Conservation (phyloP, 37 sponge, comb jelly and placozoan species). For the Cladorhizidae sp. region DNA sequence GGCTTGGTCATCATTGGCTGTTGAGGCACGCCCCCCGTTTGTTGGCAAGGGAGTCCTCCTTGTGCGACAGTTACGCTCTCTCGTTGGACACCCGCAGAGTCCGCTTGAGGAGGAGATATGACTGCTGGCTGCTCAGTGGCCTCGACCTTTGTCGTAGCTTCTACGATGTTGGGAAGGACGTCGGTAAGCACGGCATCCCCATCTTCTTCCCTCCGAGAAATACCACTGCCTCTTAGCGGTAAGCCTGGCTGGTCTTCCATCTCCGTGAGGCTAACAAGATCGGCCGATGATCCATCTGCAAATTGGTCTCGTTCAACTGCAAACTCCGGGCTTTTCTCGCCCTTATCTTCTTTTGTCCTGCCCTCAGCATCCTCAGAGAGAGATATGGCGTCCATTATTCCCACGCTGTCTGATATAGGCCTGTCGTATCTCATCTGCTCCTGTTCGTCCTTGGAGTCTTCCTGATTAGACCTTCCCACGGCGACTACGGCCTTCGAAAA, state of each 20-base stretch:
- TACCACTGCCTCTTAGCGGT: neutral
- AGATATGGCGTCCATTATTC: slow-evolving; percentile 14
- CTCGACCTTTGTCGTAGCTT: slow-evolving; percentile 2
- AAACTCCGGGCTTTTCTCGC: neutral
- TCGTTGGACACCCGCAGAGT: neutral
- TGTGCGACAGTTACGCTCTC: neutral
- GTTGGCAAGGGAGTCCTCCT: neutral
- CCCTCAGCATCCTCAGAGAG: neutral
- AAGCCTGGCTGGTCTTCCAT: neutral
- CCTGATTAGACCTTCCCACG: neutral
- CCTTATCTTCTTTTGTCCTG: neutral
- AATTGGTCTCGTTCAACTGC: neutral
- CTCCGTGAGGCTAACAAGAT: neutral
- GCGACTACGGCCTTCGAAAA: too few relatives aligned
- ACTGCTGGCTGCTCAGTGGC: neutral
- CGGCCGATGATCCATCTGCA: neutral
- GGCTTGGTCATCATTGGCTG: slow-evolving; percentile 44
- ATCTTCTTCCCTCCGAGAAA: neutral
- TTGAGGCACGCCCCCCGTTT: neutral
- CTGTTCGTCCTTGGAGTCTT: neutral
- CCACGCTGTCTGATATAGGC: slow-evolving; percentile 4
- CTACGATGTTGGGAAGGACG: too few relatives aligned
- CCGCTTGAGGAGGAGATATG: neutral
- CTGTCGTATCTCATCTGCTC: neutral
- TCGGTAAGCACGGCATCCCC: neutral